These are phyloP conservation scores for Aselliscus stoliczkanus DNA, from an alignment of 2,797 vertebrate genomes.

Conservation along the genomic window DNA sequence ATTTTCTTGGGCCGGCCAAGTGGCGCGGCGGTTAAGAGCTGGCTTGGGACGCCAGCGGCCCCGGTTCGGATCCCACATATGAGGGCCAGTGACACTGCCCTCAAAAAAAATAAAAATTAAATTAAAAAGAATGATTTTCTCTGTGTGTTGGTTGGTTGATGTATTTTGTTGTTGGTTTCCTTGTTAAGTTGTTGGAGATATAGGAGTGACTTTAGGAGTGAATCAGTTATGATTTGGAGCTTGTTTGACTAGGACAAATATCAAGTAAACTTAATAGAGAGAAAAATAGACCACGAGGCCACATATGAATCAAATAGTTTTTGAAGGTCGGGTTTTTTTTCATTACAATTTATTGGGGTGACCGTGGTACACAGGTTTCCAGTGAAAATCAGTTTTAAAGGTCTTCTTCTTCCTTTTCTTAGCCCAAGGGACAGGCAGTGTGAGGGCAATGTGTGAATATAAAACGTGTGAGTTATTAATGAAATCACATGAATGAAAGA, in stretches of 20 bases:
- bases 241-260: constrained; percentile 15
- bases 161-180: not conserved
- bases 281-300: not conserved
- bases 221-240: not conserved
- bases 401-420: not conserved
- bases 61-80: too few species aligned
- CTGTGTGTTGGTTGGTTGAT: not conserved
- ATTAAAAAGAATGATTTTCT: not conserved
- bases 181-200: not conserved
- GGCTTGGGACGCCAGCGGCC: too few species aligned
- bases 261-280: not conserved
- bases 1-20: too few species aligned
- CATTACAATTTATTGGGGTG: too few species aligned
- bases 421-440: not conserved
- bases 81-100: too few species aligned
- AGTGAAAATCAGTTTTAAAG: not conserved
- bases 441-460: not conserved
- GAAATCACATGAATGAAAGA: not conserved
- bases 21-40: too few species aligned
- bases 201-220: not conserved
- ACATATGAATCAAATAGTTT: not conserved
- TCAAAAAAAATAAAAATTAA: too few species aligned
- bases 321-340: not conserved
- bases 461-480: not conserved
- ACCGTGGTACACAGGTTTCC: too few species aligned